Conservation (phyloP, 2,797 vertebrate genomes). For the Sitta carolinensis region DNA sequence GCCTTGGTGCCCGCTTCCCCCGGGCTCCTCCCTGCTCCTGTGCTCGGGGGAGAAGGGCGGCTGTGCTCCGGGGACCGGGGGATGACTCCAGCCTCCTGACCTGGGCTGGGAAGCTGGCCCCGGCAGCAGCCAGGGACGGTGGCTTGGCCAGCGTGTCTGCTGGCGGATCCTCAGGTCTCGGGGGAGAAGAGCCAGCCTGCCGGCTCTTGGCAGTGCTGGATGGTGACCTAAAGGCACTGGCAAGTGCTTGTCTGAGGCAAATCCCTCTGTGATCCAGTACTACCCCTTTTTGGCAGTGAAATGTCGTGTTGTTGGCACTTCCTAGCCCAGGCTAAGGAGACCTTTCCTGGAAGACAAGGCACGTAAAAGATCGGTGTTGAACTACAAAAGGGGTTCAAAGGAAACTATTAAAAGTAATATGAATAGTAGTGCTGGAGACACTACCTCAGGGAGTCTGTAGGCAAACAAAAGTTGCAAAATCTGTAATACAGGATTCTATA, state of each 20-base stretch:
- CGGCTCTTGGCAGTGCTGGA: background rate
- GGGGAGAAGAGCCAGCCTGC: background rate
- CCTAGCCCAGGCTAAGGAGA: background rate
- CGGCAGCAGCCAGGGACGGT: background rate
- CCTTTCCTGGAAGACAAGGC: conserved; percentile 2
- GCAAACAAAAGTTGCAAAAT: conserved; percentile 6
- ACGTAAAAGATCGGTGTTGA: background rate
- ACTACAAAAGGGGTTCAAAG: background rate
- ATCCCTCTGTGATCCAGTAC: background rate
- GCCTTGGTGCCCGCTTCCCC: too few relatives aligned
- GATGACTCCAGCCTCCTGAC: background rate
- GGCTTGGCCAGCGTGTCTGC: background rate
- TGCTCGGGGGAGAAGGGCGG: background rate
- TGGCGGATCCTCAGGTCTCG: background rate
- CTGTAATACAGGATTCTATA: background rate
- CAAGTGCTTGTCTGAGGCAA: background rate
- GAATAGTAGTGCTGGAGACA: background rate
- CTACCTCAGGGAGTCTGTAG: background rate
- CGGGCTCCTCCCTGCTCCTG: too few relatives aligned
- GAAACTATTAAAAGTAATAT: background rate
- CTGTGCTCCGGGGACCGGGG: background rate
- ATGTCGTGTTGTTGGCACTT: background rate
- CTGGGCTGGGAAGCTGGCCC: background rate
- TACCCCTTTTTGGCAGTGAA: background rate
- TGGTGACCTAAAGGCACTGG: background rate